Evolutionary conservation across 2,113 vertebrate species (phyloP).

Genomic region (human): DNA sequence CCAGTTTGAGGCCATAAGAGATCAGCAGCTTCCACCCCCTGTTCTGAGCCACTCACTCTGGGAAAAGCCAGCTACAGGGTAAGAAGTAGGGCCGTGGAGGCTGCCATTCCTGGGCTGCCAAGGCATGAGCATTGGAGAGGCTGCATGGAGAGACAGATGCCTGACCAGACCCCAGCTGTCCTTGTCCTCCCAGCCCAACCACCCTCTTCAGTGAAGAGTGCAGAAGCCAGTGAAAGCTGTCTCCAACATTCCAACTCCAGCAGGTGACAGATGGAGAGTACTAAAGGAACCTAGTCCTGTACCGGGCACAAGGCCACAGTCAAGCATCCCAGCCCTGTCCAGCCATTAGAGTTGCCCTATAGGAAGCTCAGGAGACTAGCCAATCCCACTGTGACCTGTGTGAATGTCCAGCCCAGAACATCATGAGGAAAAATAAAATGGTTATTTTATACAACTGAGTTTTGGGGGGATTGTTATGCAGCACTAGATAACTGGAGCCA

Average conservation of each 20-base stretch:
- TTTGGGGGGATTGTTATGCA: neutral
- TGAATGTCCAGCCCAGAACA: neutral
- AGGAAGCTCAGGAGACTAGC: neutral
- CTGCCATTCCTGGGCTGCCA: no score
- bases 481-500: no score
- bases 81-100: fast-evolving
- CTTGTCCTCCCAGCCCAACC: neutral
- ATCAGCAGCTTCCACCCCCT: neutral
- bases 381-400: neutral
- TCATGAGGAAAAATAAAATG: neutral
- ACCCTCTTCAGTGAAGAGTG: neutral
- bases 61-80: neutral
- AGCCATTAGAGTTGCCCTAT: fast-evolving
- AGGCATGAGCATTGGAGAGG: neutral
- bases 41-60: neutral
- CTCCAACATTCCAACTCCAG: no score
- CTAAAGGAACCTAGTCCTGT: neutral
- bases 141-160: neutral
- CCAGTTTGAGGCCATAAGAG: neutral
- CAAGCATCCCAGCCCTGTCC: no score
- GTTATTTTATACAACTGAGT: no score
- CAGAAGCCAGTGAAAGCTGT: neutral
- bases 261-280: neutral
- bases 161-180: no score
- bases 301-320: fast-evolving